A percentile compares a stretch with the other conserved stretches of the same genome.
Conservation (phyloP, 2,888 invertebrate species). For the Nebria brevicollis region DNA sequence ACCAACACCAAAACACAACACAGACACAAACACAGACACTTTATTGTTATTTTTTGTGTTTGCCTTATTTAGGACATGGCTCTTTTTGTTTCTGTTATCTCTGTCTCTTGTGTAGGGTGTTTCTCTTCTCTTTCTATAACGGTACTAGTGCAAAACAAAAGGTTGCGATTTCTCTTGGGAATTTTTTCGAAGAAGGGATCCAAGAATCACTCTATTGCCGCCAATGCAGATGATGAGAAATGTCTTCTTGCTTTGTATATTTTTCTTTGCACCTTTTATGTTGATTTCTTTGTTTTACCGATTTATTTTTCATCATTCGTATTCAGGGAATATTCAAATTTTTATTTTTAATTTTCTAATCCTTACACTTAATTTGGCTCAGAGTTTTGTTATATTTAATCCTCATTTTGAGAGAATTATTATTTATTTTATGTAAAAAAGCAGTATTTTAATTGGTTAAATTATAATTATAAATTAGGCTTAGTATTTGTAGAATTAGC, state of each 20-base stretch:
- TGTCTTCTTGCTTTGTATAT: background rate
- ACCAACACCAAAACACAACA: background rate
- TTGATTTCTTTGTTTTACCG: background rate
- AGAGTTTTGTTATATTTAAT: no score
- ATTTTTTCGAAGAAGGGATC: background rate
- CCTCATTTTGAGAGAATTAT: no score
- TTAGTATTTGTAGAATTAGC: no score
- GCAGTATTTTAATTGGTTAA: no score
- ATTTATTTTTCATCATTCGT: background rate
- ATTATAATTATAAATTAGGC: no score
- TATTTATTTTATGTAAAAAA: no score
- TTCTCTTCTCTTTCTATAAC: background rate
- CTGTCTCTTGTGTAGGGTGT: background rate
- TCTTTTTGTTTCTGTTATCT: background rate
- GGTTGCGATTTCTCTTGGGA: background rate
- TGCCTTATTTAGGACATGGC: background rate
- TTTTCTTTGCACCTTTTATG: background rate
- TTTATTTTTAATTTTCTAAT: no score
- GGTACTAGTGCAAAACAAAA: background rate
- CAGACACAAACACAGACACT: constrained; percentile 1
- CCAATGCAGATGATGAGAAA: background rate
- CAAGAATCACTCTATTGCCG: background rate
- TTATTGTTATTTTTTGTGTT: background rate
- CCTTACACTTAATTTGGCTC: no score
- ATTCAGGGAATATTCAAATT: background rate